Base-by-base conservation (phyloP, 2,888 invertebrate genomes). In the Notodonta dromedarius region DNA sequence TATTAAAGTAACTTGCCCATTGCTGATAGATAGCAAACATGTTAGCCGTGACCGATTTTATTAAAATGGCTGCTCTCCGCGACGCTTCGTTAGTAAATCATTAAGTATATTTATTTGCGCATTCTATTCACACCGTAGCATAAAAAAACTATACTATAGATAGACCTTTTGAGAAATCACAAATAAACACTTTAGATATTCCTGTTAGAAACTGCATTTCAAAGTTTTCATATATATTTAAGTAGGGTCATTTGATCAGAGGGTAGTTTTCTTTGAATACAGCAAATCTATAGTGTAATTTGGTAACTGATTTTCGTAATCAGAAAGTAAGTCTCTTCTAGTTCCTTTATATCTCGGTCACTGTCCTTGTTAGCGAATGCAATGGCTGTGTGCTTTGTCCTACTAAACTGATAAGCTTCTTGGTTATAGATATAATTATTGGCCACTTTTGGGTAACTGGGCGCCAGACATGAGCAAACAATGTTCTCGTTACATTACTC, bases 311-410 rank as follows among this genome's bases (percentile, higher is more conserved):
- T 35, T 35, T 35, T 35, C 7, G 35, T 35, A 35, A 35, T 57
- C 57, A 63, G 50, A 24, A 50, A 32, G 13, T 35, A 44, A 32
- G 66, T 53, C 76, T 59, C 70, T 79, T 91, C 90, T 69, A 88
- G 87, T 65, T 48, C 52, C 56, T 71, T 46, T 88, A 85, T 60
- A 70, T 88, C 85, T 77, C 60, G 65, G 75, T 14, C 12, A 9
- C 71, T 84, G 92, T 90, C 93, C 93, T 93, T 93, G 93, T 74
- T 80, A 71, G 87, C 90, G 87, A 91, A 90, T 90, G 89, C 89
- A 90, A 80, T 80, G 80, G 71, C 77, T 76, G 77, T 72, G 87
- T 85, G 89, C 91, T 91, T 93, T 91, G 91, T 86, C 88, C 89
- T 76, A 89, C 76, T 84, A 84, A 77, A 85, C 83, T 90, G 89